These are phyloP conservation scores for Stenodema calcarata DNA, from an alignment of 2,888 invertebrate genomes.

Conservation along the genomic window DNA sequence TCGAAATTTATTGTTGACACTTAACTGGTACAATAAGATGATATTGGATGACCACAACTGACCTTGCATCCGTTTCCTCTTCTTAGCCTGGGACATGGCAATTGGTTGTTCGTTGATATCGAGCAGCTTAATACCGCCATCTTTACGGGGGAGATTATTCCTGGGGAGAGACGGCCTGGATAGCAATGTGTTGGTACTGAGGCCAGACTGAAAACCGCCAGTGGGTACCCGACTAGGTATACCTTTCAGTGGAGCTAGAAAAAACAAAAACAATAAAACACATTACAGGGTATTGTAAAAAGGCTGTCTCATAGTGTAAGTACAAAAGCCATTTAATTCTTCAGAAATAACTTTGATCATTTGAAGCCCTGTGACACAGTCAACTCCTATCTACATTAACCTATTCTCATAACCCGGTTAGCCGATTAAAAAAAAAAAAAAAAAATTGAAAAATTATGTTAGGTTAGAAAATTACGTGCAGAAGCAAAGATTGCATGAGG, in stretches of 20 bases:
- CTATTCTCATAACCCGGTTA: too few relatives aligned
- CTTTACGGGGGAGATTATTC: constrained; percentile 75
- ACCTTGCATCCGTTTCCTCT: constrained; percentile 84
- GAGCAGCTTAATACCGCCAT: constrained; percentile 91
- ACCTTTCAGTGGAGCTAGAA: constrained; percentile 85
- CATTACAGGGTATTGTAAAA: neutral
- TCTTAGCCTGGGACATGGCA: constrained; percentile 83
- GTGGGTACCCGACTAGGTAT: constrained; percentile 82
- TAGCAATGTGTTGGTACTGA: constrained; percentile 62
- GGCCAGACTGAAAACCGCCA: constrained; percentile 64
- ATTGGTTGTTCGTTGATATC: constrained; percentile 93
- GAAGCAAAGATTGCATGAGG: too few relatives aligned
- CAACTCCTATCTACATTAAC: too few relatives aligned
- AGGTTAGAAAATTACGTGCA: too few relatives aligned
- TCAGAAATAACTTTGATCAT: too few relatives aligned
- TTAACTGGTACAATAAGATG: too few relatives aligned
- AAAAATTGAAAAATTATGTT: too few relatives aligned
- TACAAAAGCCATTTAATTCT: too few relatives aligned
- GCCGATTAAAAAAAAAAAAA: too few relatives aligned
- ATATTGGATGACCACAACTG: constrained; percentile 31
- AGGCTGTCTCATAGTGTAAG: too few relatives aligned
- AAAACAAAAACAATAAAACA: neutral
- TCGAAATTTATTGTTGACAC: too few relatives aligned
- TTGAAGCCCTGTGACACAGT: too few relatives aligned
- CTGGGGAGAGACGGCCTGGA: constrained; percentile 66